Evolutionary conservation across 2,888 invertebrate species (phyloP).

Genomic region (Scaptomyza parva): DNA sequence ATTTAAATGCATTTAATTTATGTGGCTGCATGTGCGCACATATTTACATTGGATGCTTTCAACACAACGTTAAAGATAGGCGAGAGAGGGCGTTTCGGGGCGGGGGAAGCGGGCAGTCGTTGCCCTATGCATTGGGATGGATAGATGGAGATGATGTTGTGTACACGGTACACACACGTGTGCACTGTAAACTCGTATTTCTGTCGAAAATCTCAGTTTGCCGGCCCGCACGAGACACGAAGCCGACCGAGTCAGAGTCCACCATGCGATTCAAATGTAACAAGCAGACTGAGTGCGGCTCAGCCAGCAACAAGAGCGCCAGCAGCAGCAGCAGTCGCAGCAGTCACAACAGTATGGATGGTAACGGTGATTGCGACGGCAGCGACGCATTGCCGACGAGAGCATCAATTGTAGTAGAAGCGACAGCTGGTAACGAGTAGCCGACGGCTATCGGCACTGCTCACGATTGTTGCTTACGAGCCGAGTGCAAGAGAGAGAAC

Average conservation of each 20-base stretch:
- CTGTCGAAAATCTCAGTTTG: slow-evolving; percentile 44
- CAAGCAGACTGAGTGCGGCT: slow-evolving; percentile 69
- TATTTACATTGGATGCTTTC: slow-evolving; percentile 65
- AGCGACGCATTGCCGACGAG: slow-evolving; percentile 25
- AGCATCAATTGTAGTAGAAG: slow-evolving; percentile 34
- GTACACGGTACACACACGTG: slow-evolving; percentile 32
- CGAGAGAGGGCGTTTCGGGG: not conserved
- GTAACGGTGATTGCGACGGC: slow-evolving; percentile 18
- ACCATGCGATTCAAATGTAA: slow-evolving; percentile 66
- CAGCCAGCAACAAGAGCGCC: slow-evolving; percentile 28
- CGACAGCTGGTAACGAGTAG: slow-evolving; percentile 47
- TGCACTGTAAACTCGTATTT: slow-evolving; percentile 60
- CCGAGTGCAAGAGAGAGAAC: slow-evolving; percentile 13
- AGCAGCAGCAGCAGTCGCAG: slow-evolving; percentile 18
- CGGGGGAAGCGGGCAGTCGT: not conserved
- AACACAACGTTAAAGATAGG: slow-evolving; percentile 40
- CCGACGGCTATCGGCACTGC: slow-evolving; percentile 31
- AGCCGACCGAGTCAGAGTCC: slow-evolving; percentile 56
- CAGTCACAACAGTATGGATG: slow-evolving; percentile 23
- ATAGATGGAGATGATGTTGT: too few relatives aligned
- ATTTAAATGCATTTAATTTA: slow-evolving; percentile 75
- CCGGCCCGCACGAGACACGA: slow-evolving; percentile 61
- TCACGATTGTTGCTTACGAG: slow-evolving; percentile 54
- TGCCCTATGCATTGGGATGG: slow-evolving; percentile 2
- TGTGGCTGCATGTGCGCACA: slow-evolving; percentile 59